Evolutionary conservation across 2,888 invertebrate genomes (phyloP), one percentile per base, ranked within the genome.

Genomic region (Trilocha varians): DNA sequence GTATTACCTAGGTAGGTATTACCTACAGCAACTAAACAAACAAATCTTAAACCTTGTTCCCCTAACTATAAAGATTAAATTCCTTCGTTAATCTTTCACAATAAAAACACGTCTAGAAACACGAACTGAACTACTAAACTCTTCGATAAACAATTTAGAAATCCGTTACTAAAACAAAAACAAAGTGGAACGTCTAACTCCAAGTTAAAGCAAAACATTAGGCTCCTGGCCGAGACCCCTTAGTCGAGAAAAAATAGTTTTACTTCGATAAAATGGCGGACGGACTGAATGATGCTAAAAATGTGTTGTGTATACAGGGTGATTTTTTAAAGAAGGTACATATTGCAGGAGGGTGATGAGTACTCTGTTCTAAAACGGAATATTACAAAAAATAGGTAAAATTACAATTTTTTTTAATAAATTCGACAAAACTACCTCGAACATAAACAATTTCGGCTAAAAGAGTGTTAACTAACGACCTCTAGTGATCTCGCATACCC

Each of bases 231-330:
- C 50, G 49, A 49, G n/a, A n/a, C n/a, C n/a, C n/a, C n/a, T n/a
- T n/a, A n/a, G n/a, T n/a, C n/a, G n/a, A 62, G 60, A 32, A 56
- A 55, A 49, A 62, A 63, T 63, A 60, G 61, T 65, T 61, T 40
- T 46, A 46, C 49, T 43, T 48, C n/a, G 48, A 41, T 45, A 48
- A 42, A 48, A 34, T 46, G 43, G 50, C 56, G 53, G 51, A 47
- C 50, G 50, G 54, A 55, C 58, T 59, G 62, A 62, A 59, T 62
- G 65, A 64, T 61, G 57, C 53, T 47, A 52, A 49, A 62, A 59
- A 64, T 66, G 65, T 65, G 65, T 65, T 60, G 59, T 59, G 58
- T 58, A 57, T 16, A 25, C 25, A 25, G 11, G 6, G 25, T 25
- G 25, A 9, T 25, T 25, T 11, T 1, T 11, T 6, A 11, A 25